phyloP scores from a whole-genome alignment of 2,113 vertebrate genomes.

The Lepidothrix coronata region DNA sequence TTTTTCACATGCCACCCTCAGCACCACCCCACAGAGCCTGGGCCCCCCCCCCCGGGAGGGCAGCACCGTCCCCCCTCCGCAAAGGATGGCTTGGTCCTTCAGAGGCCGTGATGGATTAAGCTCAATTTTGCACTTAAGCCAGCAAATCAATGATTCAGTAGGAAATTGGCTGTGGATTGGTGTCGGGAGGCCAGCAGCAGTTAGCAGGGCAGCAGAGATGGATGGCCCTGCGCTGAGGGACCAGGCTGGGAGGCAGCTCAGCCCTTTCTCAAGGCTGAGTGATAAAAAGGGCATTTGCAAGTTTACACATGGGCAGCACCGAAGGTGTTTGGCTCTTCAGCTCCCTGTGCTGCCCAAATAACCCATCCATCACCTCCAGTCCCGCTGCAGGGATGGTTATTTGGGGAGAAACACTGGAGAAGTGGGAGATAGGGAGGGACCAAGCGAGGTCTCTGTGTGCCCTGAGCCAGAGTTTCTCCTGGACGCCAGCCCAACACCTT shows the following conservation, averaged over 20 bases:
- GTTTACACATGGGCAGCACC: fast-evolving
- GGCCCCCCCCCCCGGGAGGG: fast-evolving
- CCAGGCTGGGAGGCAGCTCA: background rate
- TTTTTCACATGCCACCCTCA: background rate
- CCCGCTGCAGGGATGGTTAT: background rate
- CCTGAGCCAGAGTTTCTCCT: background rate
- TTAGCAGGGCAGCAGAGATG: background rate
- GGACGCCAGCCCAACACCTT: background rate
- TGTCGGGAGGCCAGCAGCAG: background rate
- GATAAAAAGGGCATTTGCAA: background rate
- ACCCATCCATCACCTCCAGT: background rate
- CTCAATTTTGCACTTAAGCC: background rate
- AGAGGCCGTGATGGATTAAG: background rate
- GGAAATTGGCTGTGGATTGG: background rate
- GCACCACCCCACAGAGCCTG: background rate
- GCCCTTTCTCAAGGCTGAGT: background rate
- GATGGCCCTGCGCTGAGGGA: background rate
- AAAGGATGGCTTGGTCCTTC: background rate
- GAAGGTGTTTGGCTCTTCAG: background rate
- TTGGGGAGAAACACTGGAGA: background rate
- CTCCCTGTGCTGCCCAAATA: background rate
- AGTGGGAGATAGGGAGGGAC: background rate
- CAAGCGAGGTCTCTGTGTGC: background rate
- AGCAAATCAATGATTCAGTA: background rate
- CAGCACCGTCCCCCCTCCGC: background rate